These are phyloP conservation scores for Radopholus similis DNA, from an alignment of 1,140 invertebrate species.

Conservation along the genomic window DNA sequence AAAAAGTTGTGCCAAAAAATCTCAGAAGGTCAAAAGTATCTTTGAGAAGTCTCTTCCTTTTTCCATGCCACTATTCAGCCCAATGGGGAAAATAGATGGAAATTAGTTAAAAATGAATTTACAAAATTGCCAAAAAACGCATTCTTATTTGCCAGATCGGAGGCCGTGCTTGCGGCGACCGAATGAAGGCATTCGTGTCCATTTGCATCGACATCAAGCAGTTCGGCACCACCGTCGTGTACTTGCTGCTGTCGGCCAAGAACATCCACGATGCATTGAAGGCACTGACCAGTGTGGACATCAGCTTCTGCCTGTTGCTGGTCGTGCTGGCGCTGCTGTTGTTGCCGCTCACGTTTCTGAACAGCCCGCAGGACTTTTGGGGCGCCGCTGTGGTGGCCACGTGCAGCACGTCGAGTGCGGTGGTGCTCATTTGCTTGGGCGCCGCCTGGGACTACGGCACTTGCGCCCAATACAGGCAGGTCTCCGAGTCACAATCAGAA, in stretches of 20 bases:
- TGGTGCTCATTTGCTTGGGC: slow-evolving; percentile 53
- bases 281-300: slow-evolving; percentile 61
- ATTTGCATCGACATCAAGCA: slow-evolving; percentile 67
- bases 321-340: slow-evolving; percentile 67
- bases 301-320: slow-evolving; percentile 69
- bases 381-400: slow-evolving; percentile 44
- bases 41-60: no score
- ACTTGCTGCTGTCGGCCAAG: slow-evolving; percentile 70
- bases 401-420: slow-evolving; percentile 46
- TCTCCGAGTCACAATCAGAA: no score
- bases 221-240: slow-evolving; percentile 71
- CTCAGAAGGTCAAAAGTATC: no score
- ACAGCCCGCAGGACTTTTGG: slow-evolving; percentile 72
- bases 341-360: slow-evolving; percentile 69
- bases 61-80: no score
- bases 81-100: no score
- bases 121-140: no score
- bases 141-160: no score
- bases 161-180: no score
- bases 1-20: no score
- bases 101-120: no score
- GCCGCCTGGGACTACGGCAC: slow-evolving; percentile 29
- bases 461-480: slow-evolving; percentile 37
- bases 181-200: slow-evolving; percentile 63
- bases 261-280: slow-evolving; percentile 64